A percentile compares a stretch with the other conserved stretches of the same genome.
Evolutionary conservation across 2,113 vertebrate genomes (phyloP).

Genomic region (Ramphastos sulfuratus): DNA sequence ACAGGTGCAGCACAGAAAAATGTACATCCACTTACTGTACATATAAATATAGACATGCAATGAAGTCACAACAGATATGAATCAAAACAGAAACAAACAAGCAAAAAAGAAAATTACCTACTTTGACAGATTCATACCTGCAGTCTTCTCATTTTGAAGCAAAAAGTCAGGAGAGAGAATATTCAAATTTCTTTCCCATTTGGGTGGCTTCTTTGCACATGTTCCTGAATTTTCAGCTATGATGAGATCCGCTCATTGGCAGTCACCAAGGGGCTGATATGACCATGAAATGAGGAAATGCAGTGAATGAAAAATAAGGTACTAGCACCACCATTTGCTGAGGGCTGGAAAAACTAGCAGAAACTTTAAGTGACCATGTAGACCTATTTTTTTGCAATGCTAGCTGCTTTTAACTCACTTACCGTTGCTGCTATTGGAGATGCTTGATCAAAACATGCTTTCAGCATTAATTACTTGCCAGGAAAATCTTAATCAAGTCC

Average conservation of each 20-base stretch:
- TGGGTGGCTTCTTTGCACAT: conserved; percentile 73
- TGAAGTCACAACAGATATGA: conserved; percentile 56
- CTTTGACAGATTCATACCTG: conserved; percentile 70
- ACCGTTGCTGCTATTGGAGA: neutral
- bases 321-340: conserved; percentile 84
- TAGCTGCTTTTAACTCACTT: conserved; percentile 15
- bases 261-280: conserved; percentile 74
- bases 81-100: conserved; percentile 26
- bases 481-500: conserved; percentile 46
- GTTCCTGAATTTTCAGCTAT: conserved; percentile 79
- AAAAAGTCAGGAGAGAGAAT: conserved; percentile 49
- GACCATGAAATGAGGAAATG: conserved; percentile 79
- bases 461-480: conserved; percentile 53
- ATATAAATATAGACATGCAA: conserved; percentile 40
- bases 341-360: conserved; percentile 72
- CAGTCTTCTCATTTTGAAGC: conserved; percentile 71
- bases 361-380: conserved; percentile 18
- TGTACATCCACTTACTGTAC: neutral
- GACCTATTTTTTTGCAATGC: neutral
- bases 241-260: conserved; percentile 73
- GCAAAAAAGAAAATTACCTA: conserved; percentile 61
- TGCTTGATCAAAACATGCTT: conserved; percentile 7
- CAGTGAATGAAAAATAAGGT: conserved; percentile 77
- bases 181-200: conserved; percentile 68
- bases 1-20: conserved; percentile 4